Conservation (phyloP, 1,140 invertebrate species). For the Polyergus mexicanus region DNA sequence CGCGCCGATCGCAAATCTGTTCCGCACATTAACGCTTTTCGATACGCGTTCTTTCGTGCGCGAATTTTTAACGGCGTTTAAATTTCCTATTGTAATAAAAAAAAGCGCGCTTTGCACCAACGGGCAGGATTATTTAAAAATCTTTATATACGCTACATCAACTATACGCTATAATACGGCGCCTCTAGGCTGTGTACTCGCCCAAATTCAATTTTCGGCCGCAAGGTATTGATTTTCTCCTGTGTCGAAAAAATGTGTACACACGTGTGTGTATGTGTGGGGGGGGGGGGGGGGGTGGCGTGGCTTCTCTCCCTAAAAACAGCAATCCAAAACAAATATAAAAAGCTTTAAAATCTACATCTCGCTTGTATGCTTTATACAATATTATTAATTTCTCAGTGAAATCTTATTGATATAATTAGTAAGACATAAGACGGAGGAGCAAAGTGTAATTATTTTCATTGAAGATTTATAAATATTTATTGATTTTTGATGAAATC, state of each 20-base stretch:
- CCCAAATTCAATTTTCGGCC: conserved; percentile 74
- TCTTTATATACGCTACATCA: conserved; percentile 18
- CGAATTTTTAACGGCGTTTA: conserved; percentile 7
- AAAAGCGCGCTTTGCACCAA: not conserved
- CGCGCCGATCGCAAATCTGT: not conserved
- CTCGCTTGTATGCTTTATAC: too few relatives aligned
- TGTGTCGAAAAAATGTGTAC: conserved; percentile 43
- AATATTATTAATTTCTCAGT: too few relatives aligned
- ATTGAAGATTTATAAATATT: too few relatives aligned
- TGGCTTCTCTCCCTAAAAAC: too few relatives aligned
- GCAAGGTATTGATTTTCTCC: conserved; percentile 66
- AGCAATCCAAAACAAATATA: too few relatives aligned
- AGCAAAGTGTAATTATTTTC: too few relatives aligned
- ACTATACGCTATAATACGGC: conserved; percentile 26
- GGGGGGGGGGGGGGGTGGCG: too few relatives aligned
- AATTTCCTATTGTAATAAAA: conserved; percentile 3
- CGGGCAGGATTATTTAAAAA: conserved; percentile 33
- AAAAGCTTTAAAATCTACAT: too few relatives aligned
- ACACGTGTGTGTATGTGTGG: not conserved
- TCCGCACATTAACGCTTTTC: not conserved
- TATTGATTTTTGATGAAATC: too few relatives aligned
- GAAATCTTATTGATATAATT: too few relatives aligned
- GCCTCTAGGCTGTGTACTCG: conserved; percentile 59
- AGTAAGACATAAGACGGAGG: too few relatives aligned
- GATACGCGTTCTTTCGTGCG: not conserved